Evolutionary conservation across 2,888 invertebrate genomes (phyloP), one percentile per base, ranked within the genome.

Genomic region (Odontocolon sp.): DNA sequence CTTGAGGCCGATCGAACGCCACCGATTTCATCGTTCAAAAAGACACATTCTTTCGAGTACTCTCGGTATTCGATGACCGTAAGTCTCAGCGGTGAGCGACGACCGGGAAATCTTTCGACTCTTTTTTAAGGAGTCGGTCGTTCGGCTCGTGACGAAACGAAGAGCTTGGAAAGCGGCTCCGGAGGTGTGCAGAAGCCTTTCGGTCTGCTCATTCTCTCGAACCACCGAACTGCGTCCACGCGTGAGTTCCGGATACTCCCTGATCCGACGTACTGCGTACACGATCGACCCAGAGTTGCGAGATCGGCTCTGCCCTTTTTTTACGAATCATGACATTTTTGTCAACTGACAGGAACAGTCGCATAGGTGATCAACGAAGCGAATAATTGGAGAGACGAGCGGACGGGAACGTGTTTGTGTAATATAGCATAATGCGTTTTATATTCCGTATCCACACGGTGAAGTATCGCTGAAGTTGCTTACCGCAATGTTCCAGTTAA

Each of bases 101-200:
- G n/a, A n/a, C n/a, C n/a, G n/a, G n/a, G n/a, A n/a, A n/a, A n/a
- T n/a, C n/a, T n/a, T n/a, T n/a, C n/a, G n/a, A n/a, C n/a, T n/a
- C n/a, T n/a, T n/a, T n/a, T n/a, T n/a, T n/a, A n/a, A n/a, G n/a
- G n/a, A n/a, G n/a, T n/a, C n/a, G n/a, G n/a, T n/a, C n/a, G n/a
- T n/a, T n/a, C 4, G 71, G 42, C 64, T 57, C 74, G 74, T 74
- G 69, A 66, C 69, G 59, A 21, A 69, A 61, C 68, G 61, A 61
- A 64, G 56, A 72, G 68, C 71, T 72, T 77, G 71, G 71, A 72
- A 56, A 67, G n/a, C 77, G 63, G 50, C 67, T 72, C 68, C 56
- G 31, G 61, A 68, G 36, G 45, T 40, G 61, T n/a, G n/a, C n/a
- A n/a, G 16, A 11, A 33, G 16, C 50, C 67, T 63, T 64, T 33